Conservation (phyloP, 2,888 invertebrate species). For the Cyclophora punctaria region DNA sequence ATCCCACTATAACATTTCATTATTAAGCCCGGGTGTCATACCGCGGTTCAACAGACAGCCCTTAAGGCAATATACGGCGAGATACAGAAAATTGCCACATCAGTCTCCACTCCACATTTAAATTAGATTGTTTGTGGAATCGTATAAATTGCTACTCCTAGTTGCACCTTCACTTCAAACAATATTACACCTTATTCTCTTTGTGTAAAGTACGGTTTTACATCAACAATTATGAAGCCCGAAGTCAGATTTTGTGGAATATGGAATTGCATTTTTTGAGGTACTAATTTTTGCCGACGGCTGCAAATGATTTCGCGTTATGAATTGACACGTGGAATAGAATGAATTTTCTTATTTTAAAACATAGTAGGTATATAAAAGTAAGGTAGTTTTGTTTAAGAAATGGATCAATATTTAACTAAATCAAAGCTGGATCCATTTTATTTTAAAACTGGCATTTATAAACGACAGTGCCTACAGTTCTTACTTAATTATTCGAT, state of each 20-base stretch:
- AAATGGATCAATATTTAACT: no score
- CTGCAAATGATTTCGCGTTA: background rate
- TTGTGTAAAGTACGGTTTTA: background rate
- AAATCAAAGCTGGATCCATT: no score
- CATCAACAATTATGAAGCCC: no score
- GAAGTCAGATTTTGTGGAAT: background rate
- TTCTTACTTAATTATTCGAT: no score
- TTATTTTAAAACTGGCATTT: no score
- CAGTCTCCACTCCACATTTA: constrained; percentile 46
- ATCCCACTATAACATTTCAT: no score
- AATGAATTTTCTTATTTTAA: no score
- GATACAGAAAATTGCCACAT: constrained; percentile 48
- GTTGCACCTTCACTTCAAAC: constrained; percentile 12
- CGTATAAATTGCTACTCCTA: constrained; percentile 43
- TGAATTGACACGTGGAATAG: no score
- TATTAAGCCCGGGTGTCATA: background rate
- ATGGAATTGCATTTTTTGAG: background rate
- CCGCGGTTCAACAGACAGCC: constrained; percentile 1
- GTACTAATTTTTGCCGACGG: background rate
- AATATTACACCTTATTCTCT: background rate
- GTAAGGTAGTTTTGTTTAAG: no score
- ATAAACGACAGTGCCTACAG: no score
- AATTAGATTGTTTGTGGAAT: constrained; percentile 53
- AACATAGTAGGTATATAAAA: no score
- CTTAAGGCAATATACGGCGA: constrained; percentile 34